Evolutionary conservation across 2,113 vertebrate species (phyloP).

Genomic region (Clarias batrachus): DNA sequence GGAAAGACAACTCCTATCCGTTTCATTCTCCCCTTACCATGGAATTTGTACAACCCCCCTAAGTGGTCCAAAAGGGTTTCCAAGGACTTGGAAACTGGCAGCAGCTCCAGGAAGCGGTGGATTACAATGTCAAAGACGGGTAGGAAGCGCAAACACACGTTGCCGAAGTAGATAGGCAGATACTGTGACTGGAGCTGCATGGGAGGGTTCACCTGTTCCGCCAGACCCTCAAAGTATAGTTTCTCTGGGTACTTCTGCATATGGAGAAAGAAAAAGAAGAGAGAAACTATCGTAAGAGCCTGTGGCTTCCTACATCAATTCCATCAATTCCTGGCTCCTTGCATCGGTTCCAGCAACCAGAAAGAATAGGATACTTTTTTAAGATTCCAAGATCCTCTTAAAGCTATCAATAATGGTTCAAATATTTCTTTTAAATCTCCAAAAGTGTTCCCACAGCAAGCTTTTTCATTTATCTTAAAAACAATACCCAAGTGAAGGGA

Average conservation of each 20-base stretch:
- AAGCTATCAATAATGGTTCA: neutral
- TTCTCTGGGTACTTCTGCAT: slow-evolving; percentile 97
- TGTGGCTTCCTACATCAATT: neutral
- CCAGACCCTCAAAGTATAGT: slow-evolving; percentile 96
- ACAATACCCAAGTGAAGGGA: neutral
- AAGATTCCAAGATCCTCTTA: neutral
- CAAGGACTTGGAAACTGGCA: slow-evolving; percentile 95
- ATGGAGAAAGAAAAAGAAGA: neutral
- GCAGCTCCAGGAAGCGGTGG: slow-evolving; percentile 95
- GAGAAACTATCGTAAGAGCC: neutral
- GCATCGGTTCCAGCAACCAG: too few relatives aligned
- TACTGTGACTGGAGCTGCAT: slow-evolving; percentile 93
- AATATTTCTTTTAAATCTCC: neutral
- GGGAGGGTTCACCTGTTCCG: slow-evolving; percentile 94
- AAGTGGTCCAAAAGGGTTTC: slow-evolving; percentile 95
- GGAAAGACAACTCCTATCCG: neutral
- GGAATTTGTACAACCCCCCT: slow-evolving; percentile 97
- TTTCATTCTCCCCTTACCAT: slow-evolving; percentile 76
- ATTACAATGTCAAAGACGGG: slow-evolving; percentile 99
- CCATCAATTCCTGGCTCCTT: neutral
- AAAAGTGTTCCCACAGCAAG: neutral
- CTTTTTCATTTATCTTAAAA: neutral
- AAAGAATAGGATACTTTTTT: neutral
- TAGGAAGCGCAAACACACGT: slow-evolving; percentile 95
- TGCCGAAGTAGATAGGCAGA: slow-evolving; percentile 97